phyloP scores from a whole-genome alignment of 2,888 invertebrate species.

The Aphidoletes aphidimyza region DNA sequence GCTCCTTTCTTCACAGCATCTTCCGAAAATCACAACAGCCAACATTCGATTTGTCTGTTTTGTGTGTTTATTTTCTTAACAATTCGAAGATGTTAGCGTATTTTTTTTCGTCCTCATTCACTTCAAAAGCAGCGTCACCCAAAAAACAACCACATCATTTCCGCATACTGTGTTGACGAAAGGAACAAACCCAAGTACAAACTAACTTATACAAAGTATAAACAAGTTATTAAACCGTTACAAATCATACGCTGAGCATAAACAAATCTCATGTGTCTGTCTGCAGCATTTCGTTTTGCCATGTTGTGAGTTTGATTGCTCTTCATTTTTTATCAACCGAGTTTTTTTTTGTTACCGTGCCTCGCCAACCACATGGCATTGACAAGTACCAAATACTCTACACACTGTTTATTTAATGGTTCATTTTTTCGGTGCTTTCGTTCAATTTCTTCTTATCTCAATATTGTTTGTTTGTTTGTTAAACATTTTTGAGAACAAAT shows the following conservation, averaged over 20 bases:
- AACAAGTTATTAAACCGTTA: constrained; percentile 51
- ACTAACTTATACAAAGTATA: constrained; percentile 26
- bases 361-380: constrained; percentile 12
- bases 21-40: background rate
- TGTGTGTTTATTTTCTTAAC: background rate
- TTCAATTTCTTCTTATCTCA: background rate
- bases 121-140: no score
- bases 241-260: background rate
- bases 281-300: background rate
- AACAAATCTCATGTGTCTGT: constrained; percentile 10
- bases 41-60: background rate
- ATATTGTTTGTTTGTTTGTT: background rate
- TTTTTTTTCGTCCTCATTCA: constrained; percentile 13
- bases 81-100: background rate
- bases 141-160: background rate
- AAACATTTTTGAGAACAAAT: background rate
- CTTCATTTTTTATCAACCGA: background rate
- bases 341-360: background rate
- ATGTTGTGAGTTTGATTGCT: background rate
- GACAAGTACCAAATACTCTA: background rate
- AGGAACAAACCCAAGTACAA: constrained; percentile 17
- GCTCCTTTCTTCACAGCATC: background rate
- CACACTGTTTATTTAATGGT: background rate
- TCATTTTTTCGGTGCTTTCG: background rate
- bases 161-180: constrained; percentile 42